Percentiles rank a stretch among this genome's conserved stretches.
Evolutionary conservation across 2,113 vertebrate species (phyloP).

Genomic region (Ophiodon elongatus): DNA sequence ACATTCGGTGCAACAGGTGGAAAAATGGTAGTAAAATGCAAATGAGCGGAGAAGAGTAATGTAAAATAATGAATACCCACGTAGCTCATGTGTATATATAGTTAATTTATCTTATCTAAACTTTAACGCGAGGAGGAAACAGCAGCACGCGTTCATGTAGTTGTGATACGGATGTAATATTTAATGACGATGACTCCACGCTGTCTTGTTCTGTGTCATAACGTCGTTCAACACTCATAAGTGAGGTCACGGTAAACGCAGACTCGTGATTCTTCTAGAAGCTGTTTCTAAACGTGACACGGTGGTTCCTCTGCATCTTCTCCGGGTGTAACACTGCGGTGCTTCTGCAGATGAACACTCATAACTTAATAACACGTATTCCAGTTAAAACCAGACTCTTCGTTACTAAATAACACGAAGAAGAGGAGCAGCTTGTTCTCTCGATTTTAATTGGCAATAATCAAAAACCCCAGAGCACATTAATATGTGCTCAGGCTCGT

Average conservation of each 20-base stretch:
- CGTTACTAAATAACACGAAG: background rate
- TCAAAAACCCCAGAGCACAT: constrained; percentile 22
- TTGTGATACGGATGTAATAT: background rate
- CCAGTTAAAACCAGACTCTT: background rate
- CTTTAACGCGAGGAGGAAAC: constrained; percentile 1
- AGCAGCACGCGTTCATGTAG: background rate
- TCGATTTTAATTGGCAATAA: constrained; percentile 44
- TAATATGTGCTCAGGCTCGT: constrained; percentile 3
- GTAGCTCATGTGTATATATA: constrained; percentile 4
- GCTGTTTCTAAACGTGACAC: background rate
- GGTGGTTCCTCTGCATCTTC: background rate
- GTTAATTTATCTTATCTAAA: constrained; percentile 7
- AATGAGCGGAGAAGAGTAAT: background rate
- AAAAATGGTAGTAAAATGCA: constrained; percentile 15
- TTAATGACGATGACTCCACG: background rate
- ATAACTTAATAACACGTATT: background rate
- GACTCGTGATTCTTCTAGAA: constrained; percentile 3
- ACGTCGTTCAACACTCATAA: constrained; percentile 15
- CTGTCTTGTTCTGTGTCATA: background rate
- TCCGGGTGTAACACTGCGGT: background rate
- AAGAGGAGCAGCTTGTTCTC: background rate
- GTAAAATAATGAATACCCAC: constrained; percentile 7
- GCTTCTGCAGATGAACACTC: background rate
- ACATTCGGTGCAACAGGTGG: constrained; percentile 1
- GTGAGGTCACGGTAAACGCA: constrained; percentile 13